phyloP scores from a whole-genome alignment of 53 echinoderm and acorn worm species.

The Arbacia lixula region DNA sequence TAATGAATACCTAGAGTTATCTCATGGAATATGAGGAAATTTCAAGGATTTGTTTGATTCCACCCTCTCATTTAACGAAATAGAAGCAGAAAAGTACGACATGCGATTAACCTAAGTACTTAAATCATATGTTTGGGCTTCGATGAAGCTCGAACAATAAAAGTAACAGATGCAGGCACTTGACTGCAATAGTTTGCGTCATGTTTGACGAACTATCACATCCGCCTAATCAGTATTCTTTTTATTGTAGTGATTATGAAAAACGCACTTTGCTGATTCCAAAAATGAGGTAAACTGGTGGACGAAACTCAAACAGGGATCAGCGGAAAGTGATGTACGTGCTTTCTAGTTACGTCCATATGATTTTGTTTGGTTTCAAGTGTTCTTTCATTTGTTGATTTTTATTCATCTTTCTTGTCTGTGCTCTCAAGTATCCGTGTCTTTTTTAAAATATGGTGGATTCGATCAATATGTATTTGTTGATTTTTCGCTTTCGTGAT shows the following conservation, averaged over 20 bases:
- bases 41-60: too few relatives aligned
- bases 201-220: not conserved
- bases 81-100: too few relatives aligned
- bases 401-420: not conserved
- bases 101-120: too few relatives aligned
- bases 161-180: too few relatives aligned
- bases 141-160: too few relatives aligned
- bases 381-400: slow-evolving; percentile 27
- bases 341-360: not conserved
- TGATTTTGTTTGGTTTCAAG: too few relatives aligned
- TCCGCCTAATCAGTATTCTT: slow-evolving; percentile 49
- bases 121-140: too few relatives aligned
- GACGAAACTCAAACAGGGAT: not conserved
- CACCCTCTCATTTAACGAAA: too few relatives aligned
- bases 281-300: not conserved
- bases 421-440: slow-evolving; percentile 36
- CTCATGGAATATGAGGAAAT: too few relatives aligned
- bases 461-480: not conserved
- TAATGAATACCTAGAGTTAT: too few relatives aligned
- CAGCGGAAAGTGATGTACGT: not conserved
- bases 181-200: slow-evolving; percentile 2
- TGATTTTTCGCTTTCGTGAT: slow-evolving; percentile 18
- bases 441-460: slow-evolving; percentile 21
- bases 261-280: slow-evolving; percentile 27
- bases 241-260: slow-evolving; percentile 23